Evolutionary conservation across 2,888 invertebrate genomes (phyloP).

Genomic region (Dasypogon diadema): DNA sequence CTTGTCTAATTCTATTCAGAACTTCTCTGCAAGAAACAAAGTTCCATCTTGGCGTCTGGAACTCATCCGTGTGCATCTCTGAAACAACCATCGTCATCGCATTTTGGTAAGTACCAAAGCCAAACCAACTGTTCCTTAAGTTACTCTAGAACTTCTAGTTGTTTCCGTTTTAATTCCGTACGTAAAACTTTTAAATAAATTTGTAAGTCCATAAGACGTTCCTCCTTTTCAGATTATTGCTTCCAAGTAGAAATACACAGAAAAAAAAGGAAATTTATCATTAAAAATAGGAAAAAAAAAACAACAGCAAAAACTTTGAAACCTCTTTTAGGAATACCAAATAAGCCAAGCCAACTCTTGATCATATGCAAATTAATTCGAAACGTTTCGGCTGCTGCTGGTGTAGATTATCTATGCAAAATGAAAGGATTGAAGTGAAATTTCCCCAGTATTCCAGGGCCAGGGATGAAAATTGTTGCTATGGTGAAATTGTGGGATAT

Average conservation of each 20-base stretch:
- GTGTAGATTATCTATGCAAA: not conserved
- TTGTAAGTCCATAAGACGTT: conserved; percentile 1
- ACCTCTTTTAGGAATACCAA: conserved; percentile 33
- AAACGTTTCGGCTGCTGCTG: not conserved
- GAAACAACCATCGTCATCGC: not conserved
- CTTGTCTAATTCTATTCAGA: not conserved
- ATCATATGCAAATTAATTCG: conserved; percentile 41
- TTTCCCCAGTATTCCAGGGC: not conserved
- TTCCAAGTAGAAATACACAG: not conserved
- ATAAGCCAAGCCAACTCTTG: not conserved
- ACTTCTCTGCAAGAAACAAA: not conserved
- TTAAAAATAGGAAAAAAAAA: conserved; percentile 13
- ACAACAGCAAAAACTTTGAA: conserved; percentile 20
- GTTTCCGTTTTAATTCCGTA: not conserved
- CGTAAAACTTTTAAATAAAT: not conserved
- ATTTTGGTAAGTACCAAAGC: conserved; percentile 7
- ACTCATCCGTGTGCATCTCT: no score
- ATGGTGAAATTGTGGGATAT: conserved; percentile 3
- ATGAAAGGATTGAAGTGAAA: not conserved
- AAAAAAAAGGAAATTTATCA: not conserved
- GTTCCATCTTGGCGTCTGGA: not conserved
- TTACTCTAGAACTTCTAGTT: not conserved
- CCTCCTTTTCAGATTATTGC: conserved; percentile 1
- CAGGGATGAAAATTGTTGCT: not conserved
- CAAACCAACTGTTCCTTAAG: not conserved